Conservation (phyloP, 2,797 vertebrate species). For the Schizopygopsis pylzovi region DNA sequence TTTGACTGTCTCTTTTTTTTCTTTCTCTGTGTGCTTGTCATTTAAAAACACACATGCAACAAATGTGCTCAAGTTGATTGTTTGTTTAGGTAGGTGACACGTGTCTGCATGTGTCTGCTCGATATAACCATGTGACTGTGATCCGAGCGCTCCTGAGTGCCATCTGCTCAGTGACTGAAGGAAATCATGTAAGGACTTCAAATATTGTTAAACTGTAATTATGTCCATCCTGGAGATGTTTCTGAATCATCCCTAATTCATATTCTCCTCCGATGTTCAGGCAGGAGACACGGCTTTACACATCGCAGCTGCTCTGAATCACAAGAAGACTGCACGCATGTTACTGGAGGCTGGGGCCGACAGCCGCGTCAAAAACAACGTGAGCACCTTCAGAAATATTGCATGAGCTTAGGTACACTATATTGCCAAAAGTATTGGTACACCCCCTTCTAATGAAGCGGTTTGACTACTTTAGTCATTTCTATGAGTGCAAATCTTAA, state of each 20-base stretch:
- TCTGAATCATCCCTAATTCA: neutral
- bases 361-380: conserved; percentile 84
- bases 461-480: neutral
- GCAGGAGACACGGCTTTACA: conserved; percentile 92
- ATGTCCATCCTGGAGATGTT: neutral
- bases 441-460: neutral
- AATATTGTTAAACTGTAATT: neutral
- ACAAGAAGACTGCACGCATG: conserved; percentile 91
- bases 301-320: conserved; percentile 91
- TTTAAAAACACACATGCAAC: neutral
- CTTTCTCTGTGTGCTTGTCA: neutral
- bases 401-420: neutral
- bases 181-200: conserved; percentile 82
- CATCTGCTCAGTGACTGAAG: conserved; percentile 94
- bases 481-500: neutral
- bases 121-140: conserved; percentile 93
- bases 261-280: conserved; percentile 66
- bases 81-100: conserved; percentile 87
- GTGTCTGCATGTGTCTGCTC: conserved; percentile 91
- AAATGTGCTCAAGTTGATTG: neutral
- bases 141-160: conserved; percentile 90
- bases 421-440: neutral
- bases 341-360: conserved; percentile 94
- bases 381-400: conserved; percentile 71
- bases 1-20: neutral